These are phyloP conservation scores for Abrostola tripartita DNA, from an alignment of 2,888 invertebrate genomes.

Conservation along the genomic window DNA sequence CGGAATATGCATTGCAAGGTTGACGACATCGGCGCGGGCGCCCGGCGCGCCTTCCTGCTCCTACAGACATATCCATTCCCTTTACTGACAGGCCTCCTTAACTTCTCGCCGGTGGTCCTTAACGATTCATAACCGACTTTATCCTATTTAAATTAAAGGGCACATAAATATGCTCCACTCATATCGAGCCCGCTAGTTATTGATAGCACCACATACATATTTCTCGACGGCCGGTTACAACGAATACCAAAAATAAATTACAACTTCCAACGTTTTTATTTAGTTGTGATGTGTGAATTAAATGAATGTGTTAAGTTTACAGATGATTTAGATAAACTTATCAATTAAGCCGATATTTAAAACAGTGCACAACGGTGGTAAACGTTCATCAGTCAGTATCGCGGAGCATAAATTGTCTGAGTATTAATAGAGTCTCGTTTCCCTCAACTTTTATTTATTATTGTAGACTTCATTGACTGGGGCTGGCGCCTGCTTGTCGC, in stretches of 20 bases:
- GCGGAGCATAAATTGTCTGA: slow-evolving; percentile 64
- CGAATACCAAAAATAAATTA: slow-evolving; percentile 51
- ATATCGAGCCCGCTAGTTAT: slow-evolving; percentile 45
- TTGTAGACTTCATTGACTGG: slow-evolving; percentile 83
- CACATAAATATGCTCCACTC: slow-evolving; percentile 43
- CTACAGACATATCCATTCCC: slow-evolving; percentile 55
- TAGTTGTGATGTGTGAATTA: slow-evolving; percentile 46
- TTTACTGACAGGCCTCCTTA: slow-evolving; percentile 56
- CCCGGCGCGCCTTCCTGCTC: slow-evolving; percentile 68
- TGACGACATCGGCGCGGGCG: slow-evolving; percentile 68
- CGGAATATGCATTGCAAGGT: slow-evolving; percentile 69
- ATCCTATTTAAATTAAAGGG: slow-evolving; percentile 56
- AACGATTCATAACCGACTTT: slow-evolving; percentile 52
- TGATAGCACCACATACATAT: slow-evolving; percentile 54
- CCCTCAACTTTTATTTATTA: slow-evolving; percentile 81
- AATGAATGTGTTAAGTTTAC: slow-evolving; percentile 45
- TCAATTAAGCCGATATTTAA: slow-evolving; percentile 57
- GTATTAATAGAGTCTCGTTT: slow-evolving; percentile 76
- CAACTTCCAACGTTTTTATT: slow-evolving; percentile 45
- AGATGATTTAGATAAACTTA: slow-evolving; percentile 56
- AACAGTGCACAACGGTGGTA: slow-evolving; percentile 58
- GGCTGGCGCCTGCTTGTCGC: slow-evolving; percentile 83
- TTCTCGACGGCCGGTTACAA: slow-evolving; percentile 35
- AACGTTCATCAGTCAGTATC: slow-evolving; percentile 57
- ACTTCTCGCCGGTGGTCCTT: slow-evolving; percentile 56